Evolutionary conservation across 2,113 vertebrate species (phyloP).

Genomic region (Aspiorhynchus laticeps): DNA sequence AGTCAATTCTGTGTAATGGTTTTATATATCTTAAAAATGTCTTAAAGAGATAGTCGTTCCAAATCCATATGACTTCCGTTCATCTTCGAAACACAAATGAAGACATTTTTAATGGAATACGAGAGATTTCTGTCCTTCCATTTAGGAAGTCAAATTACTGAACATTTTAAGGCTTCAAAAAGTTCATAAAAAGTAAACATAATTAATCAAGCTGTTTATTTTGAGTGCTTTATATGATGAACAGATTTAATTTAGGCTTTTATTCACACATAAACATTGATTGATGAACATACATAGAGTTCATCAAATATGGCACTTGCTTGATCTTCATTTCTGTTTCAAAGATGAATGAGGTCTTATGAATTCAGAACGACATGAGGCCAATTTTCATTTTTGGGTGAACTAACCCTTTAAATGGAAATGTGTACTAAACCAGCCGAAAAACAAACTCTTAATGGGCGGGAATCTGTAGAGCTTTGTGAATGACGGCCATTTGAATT

Average conservation of each 20-base stretch:
- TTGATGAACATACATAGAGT: neutral
- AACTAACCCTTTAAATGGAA: neutral
- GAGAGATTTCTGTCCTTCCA: neutral
- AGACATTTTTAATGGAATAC: neutral
- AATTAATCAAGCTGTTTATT: neutral
- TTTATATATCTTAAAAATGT: neutral
- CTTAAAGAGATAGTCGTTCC: neutral
- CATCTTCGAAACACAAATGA: neutral
- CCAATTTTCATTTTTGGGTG: neutral
- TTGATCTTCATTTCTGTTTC: neutral
- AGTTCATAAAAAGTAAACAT: neutral
- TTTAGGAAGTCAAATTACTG: neutral
- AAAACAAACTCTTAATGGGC: neutral
- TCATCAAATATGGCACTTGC: neutral
- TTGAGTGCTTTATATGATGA: neutral
- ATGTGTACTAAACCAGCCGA: neutral
- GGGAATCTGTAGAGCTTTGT: conserved; percentile 5
- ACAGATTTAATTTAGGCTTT: neutral
- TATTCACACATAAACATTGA: neutral
- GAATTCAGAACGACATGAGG: neutral
- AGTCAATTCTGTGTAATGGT: neutral
- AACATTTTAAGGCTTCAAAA: neutral
- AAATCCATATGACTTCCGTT: neutral
- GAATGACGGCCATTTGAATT: neutral
- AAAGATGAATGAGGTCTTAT: neutral